Evolutionary conservation across 2,797 vertebrate genomes (phyloP).

Genomic region (Neosilurus mollespiculum): DNA sequence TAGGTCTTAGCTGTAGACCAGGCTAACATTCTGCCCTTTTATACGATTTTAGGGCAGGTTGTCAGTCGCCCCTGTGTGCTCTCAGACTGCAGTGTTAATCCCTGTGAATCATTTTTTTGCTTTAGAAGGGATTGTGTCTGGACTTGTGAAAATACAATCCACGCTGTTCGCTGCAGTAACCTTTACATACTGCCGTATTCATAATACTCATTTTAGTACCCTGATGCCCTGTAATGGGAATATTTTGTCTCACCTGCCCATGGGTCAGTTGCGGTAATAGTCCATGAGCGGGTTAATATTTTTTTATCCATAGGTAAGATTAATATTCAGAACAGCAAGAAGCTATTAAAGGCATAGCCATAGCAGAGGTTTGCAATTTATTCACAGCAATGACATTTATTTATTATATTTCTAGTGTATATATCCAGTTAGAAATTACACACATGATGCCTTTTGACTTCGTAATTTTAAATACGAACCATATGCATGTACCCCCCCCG

Average conservation of each 20-base stretch:
- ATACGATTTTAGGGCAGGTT: conserved; percentile 19
- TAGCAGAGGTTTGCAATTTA: background rate
- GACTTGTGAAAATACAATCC: conserved; percentile 30
- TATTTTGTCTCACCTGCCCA: too few species aligned
- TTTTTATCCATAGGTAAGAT: background rate
- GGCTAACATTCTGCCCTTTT: background rate
- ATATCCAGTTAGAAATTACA: background rate
- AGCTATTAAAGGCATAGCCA: background rate
- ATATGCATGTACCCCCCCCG: background rate
- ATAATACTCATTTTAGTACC: conserved; percentile 3
- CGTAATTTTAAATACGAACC: background rate
- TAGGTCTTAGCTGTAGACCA: background rate
- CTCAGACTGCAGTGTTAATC: conserved; percentile 38
- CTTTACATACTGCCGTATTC: conserved; percentile 37
- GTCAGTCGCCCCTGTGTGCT: conserved; percentile 27
- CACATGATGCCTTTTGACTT: background rate
- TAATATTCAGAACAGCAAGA: background rate
- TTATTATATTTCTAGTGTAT: background rate
- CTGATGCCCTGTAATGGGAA: background rate
- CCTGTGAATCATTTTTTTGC: conserved; percentile 25
- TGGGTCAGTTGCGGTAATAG: background rate
- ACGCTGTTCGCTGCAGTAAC: conserved; percentile 10
- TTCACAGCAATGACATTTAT: background rate
- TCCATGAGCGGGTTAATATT: background rate
- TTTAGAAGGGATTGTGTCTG: conserved; percentile 31